These are phyloP conservation scores for Strix uralensis DNA, from an alignment of 2,113 vertebrate species.

Conservation along the genomic window DNA sequence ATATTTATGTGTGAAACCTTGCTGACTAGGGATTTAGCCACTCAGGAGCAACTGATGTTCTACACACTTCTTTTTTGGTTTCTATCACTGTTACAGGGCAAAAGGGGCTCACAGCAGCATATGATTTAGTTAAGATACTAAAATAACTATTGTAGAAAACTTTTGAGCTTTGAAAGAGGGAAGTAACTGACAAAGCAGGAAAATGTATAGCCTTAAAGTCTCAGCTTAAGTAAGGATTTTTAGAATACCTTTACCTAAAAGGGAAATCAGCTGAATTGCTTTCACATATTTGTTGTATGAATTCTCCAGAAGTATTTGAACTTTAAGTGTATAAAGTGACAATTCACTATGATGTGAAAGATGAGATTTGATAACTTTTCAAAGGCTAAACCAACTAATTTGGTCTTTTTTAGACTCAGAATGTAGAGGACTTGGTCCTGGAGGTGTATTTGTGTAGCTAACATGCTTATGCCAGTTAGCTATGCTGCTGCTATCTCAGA, in stretches of 20 bases:
- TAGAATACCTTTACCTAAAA: not conserved
- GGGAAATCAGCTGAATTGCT: not conserved
- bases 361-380: not conserved
- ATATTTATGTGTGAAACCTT: not conserved
- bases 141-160: not conserved
- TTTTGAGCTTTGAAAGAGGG: not conserved
- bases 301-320: not conserved
- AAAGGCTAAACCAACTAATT: not conserved
- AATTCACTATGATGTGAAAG: not conserved
- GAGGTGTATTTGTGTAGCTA: not conserved
- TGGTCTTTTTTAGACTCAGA: not conserved
- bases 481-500: not conserved
- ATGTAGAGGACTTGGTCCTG: not conserved
- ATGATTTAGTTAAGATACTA: not conserved
- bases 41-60: not conserved
- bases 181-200: not conserved
- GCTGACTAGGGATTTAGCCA: not conserved
- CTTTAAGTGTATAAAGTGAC: not conserved
- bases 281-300: not conserved
- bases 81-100: not conserved
- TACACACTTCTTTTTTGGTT: not conserved
- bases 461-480: not conserved
- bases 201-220: not conserved
- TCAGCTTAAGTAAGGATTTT: not conserved
- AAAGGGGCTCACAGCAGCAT: not conserved